Conservation (phyloP, 2,797 vertebrate genomes). For the Cygnus olor region DNA sequence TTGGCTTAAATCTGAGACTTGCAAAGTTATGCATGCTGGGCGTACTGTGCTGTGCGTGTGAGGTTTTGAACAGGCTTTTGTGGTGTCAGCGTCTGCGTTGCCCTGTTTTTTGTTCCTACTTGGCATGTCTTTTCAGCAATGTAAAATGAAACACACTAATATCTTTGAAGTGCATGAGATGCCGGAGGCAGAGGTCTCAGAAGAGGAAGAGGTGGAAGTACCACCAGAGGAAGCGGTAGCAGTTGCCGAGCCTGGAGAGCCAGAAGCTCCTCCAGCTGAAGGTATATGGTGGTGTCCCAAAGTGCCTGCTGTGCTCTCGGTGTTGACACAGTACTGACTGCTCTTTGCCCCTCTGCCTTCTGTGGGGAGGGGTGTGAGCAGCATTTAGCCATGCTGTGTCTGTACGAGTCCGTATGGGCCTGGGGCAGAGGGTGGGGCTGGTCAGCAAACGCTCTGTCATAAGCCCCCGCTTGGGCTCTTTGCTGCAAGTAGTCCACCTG, state of each 20-base stretch:
- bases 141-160: conserved; percentile 50
- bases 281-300: not conserved
- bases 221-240: not conserved
- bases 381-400: too few relatives aligned
- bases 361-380: not conserved
- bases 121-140: not conserved
- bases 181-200: conserved; percentile 62
- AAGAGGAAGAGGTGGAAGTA: conserved; percentile 57
- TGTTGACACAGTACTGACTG: not conserved
- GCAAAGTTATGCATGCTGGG: not conserved
- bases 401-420: not conserved
- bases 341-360: not conserved
- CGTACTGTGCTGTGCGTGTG: not conserved
- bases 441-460: accelerated
- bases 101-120: not conserved
- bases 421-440: not conserved
- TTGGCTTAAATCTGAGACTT: not conserved
- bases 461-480: accelerated
- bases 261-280: conserved; percentile 33
- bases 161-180: conserved; percentile 77
- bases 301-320: accelerated
- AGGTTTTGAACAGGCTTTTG: not conserved
- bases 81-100: not conserved
- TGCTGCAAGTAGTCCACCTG: accelerated
- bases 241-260: conserved; percentile 1